Conservation (phyloP, 2,888 invertebrate genomes). For the Nomada hirtipes region DNA sequence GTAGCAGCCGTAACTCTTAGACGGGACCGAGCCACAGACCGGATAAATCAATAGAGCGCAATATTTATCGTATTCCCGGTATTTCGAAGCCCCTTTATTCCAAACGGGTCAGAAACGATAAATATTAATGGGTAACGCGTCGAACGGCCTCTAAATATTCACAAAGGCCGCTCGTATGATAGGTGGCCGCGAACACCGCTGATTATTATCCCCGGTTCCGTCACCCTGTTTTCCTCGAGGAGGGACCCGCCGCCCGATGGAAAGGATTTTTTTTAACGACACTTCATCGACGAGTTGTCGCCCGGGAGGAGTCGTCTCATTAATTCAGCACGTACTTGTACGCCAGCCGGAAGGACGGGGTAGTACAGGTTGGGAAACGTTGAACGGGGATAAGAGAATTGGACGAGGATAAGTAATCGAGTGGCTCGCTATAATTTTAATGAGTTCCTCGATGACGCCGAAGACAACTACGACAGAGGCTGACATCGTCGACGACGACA, state of each 20-base stretch:
- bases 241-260: constrained; percentile 6
- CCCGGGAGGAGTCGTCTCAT: constrained; percentile 71
- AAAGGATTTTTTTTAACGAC: constrained; percentile 61
- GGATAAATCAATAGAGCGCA: constrained; percentile 52
- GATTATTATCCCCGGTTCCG: constrained; percentile 36
- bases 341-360: constrained; percentile 16
- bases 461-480: constrained; percentile 56
- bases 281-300: constrained; percentile 66
- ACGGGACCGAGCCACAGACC: not conserved
- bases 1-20: constrained; percentile 35
- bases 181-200: constrained; percentile 21
- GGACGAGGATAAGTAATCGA: constrained; percentile 68
- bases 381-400: constrained; percentile 32
- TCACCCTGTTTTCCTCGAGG: constrained; percentile 8
- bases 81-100: constrained; percentile 26
- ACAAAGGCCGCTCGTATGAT: constrained; percentile 25
- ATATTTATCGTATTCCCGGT: constrained; percentile 42
- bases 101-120: constrained; percentile 16
- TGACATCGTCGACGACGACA: constrained; percentile 40
- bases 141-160: constrained; percentile 42
- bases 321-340: constrained; percentile 71
- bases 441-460: constrained; percentile 76
- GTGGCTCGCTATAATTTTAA: constrained; percentile 75
- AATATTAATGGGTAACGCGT: constrained; percentile 39
- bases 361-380: constrained; percentile 22